These are phyloP conservation scores for Redunca redunca DNA, from an alignment of 2,113 vertebrate genomes.

Conservation along the genomic window DNA sequence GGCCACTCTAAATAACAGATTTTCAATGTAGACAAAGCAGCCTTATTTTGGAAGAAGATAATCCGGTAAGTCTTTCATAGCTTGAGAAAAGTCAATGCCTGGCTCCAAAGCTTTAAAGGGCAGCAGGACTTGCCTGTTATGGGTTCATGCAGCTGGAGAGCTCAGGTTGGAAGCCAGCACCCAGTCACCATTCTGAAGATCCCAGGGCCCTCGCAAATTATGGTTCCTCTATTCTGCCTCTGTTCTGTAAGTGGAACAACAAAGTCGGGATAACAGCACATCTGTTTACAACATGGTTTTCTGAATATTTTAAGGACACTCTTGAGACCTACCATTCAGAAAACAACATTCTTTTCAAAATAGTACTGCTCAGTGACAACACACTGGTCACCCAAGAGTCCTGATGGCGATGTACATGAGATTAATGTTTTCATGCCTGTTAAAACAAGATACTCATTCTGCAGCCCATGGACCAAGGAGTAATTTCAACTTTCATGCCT, in stretches of 20 bases:
- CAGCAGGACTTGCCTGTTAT: not conserved
- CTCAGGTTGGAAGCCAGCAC: not conserved
- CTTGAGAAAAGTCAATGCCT: not conserved
- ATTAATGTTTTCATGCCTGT: not conserved
- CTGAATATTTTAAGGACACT: not conserved
- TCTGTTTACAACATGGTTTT: not conserved
- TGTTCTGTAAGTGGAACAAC: not conserved
- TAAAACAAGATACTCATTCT: not conserved
- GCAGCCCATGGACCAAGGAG: not conserved
- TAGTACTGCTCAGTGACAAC: not conserved
- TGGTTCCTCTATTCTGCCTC: not conserved
- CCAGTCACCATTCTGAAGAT: not conserved
- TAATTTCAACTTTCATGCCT: not conserved
- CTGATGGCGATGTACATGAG: not conserved
- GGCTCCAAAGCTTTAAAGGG: not conserved
- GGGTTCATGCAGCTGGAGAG: not conserved
- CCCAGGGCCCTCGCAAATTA: not conserved
- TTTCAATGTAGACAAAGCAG: not conserved
- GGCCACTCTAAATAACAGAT: not conserved
- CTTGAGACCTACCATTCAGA: not conserved
- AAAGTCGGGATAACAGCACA: not conserved
- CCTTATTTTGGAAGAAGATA: not conserved
- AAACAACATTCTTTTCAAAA: not conserved
- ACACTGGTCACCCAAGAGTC: not conserved
- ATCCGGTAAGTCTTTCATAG: not conserved